Evolutionary conservation across 1,140 invertebrate genomes (phyloP).

Genomic region (Rhopalosiphum maidis): DNA sequence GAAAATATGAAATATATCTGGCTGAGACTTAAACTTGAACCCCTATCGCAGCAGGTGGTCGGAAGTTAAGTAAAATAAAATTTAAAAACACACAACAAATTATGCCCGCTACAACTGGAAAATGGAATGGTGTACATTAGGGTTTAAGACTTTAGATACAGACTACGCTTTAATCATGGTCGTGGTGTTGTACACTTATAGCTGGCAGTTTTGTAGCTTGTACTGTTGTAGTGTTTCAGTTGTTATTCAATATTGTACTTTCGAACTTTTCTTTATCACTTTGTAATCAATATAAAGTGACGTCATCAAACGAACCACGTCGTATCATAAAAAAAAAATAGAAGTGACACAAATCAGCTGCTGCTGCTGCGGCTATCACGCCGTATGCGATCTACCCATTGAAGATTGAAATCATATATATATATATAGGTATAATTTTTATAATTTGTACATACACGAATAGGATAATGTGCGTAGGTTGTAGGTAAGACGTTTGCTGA

Average conservation of each 20-base stretch:
- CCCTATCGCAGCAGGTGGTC: neutral
- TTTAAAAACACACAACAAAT: neutral
- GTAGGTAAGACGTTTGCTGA: no score
- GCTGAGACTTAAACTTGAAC: no score
- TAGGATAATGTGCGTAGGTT: no score
- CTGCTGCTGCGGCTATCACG: no score
- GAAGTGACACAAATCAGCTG: no score
- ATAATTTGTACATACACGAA: no score
- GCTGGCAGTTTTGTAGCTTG: neutral
- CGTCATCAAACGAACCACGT: neutral
- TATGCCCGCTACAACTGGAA: neutral
- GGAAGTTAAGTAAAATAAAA: neutral
- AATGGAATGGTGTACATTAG: neutral
- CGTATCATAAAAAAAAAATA: neutral
- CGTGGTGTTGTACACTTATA: neutral
- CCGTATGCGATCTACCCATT: no score
- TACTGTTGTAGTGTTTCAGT: neutral
- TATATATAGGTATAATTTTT: no score
- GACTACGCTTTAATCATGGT: neutral
- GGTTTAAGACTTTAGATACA: neutral
- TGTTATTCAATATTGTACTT: constrained; percentile 8
- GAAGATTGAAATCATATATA: no score
- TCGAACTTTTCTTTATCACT: neutral
- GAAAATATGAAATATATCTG: neutral
- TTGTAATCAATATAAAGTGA: constrained; percentile 5